Evolutionary conservation across 1,140 invertebrate genomes (phyloP).

Genomic region (Lordiphosa clarofinis): DNA sequence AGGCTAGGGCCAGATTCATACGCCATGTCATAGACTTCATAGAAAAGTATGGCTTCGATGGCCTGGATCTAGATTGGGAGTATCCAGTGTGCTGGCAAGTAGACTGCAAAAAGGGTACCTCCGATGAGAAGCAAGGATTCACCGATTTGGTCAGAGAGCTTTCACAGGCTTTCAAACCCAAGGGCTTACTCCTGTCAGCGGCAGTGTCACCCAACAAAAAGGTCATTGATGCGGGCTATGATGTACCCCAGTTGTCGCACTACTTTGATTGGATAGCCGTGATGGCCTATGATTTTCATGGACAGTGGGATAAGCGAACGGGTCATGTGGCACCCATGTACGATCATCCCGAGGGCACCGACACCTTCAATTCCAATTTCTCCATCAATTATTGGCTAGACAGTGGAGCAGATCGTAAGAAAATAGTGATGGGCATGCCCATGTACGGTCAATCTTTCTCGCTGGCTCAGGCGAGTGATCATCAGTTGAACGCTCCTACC

Average conservation of each 20-base stretch:
- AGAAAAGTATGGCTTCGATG: constrained; percentile 90
- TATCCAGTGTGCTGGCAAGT: constrained; percentile 96
- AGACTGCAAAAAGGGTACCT: constrained; percentile 87
- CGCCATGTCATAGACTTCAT: constrained; percentile 88
- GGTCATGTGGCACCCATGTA: constrained; percentile 91
- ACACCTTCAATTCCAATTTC: constrained; percentile 92
- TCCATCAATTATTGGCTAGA: constrained; percentile 90
- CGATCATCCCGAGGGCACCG: constrained; percentile 84
- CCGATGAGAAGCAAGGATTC: constrained; percentile 88
- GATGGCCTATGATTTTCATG: constrained; percentile 93
- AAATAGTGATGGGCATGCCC: constrained; percentile 90
- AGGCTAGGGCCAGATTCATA: constrained; percentile 86
- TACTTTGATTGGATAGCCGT: constrained; percentile 91
- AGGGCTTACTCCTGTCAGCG: constrained; percentile 87
- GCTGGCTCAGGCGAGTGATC: constrained; percentile 83
- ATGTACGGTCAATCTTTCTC: constrained; percentile 93
- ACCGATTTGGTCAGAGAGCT: constrained; percentile 86
- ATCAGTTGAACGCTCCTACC: constrained; percentile 85
- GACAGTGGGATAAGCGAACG: constrained; percentile 91
- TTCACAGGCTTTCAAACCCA: constrained; percentile 84
- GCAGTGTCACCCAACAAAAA: constrained; percentile 92
- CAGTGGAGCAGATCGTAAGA: constrained; percentile 86
- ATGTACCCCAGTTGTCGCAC: constrained; percentile 85
- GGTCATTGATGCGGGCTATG: constrained; percentile 90
- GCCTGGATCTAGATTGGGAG: constrained; percentile 94